Percentiles rank a stretch among this genome's conserved stretches.
Conservation (phyloP, 2,113 vertebrate genomes). For the Microcebus griseorufus region DNA sequence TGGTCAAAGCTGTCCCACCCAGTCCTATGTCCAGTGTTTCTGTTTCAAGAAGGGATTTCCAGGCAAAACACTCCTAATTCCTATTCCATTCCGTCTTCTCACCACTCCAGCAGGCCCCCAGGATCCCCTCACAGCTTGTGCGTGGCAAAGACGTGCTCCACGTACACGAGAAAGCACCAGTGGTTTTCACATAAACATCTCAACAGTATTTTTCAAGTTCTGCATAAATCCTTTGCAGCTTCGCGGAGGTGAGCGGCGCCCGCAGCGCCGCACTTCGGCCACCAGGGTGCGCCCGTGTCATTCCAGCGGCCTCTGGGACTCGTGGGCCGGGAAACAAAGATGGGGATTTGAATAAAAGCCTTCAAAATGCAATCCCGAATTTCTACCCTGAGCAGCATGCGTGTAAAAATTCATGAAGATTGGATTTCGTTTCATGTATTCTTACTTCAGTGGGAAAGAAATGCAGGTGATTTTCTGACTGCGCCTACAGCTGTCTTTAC, state of each 20-base stretch:
- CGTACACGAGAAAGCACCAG: slow-evolving; percentile 14
- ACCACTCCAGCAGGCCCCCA: background rate
- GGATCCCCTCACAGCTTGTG: background rate
- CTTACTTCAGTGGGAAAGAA: slow-evolving; percentile 64
- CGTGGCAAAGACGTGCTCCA: background rate
- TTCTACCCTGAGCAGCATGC: slow-evolving; percentile 61
- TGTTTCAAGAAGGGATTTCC: slow-evolving; percentile 10
- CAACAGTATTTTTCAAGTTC: background rate
- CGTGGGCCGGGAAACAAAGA: slow-evolving; percentile 60
- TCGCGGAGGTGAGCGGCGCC: background rate
- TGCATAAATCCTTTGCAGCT: background rate
- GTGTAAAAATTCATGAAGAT: slow-evolving; percentile 74
- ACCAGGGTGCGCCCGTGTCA: slow-evolving; percentile 60
- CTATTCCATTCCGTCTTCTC: background rate
- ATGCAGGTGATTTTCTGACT: slow-evolving; percentile 52
- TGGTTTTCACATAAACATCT: slow-evolving; percentile 36
- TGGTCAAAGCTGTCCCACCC: background rate
- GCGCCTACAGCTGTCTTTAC: slow-evolving; percentile 56
- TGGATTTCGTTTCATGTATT: slow-evolving; percentile 71
- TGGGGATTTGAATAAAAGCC: slow-evolving; percentile 58
- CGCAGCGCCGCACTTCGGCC: background rate
- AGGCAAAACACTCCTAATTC: background rate
- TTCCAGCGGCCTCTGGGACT: background rate
- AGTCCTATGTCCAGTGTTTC: background rate
- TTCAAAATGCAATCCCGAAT: slow-evolving; percentile 53